Percentiles rank a stretch among this genome's conserved stretches.
Conservation (phyloP, 2,797 vertebrate genomes). For the Ptychobarbus kaznakovi region DNA sequence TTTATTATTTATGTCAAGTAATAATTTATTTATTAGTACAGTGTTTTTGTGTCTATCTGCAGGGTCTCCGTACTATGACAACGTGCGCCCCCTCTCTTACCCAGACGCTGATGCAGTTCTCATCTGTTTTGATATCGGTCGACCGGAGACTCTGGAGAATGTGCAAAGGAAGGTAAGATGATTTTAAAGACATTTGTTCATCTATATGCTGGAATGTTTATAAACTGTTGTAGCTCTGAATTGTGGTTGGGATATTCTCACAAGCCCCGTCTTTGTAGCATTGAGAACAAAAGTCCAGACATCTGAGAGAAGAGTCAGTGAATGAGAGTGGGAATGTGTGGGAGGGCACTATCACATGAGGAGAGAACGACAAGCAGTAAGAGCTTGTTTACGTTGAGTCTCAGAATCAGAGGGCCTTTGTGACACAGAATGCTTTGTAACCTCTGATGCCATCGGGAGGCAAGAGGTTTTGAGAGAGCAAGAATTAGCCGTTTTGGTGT, state of each 20-base stretch:
- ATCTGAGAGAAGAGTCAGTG: slow-evolving; percentile 29
- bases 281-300: slow-evolving; percentile 45
- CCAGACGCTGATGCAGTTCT: slow-evolving; percentile 89
- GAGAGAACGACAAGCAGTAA: slow-evolving; percentile 32
- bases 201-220: background rate
- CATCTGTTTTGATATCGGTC: slow-evolving; percentile 91
- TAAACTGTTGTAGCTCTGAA: slow-evolving; percentile 8
- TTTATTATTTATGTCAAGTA: background rate
- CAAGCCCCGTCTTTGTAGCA: slow-evolving; percentile 49
- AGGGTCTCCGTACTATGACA: slow-evolving; percentile 92
- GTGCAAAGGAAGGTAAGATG: slow-evolving; percentile 87
- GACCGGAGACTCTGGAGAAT: slow-evolving; percentile 90
- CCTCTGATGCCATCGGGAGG: slow-evolving; percentile 46
- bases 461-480: slow-evolving; percentile 13
- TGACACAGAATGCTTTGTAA: slow-evolving; percentile 34
- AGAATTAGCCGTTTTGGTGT: background rate
- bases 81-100: slow-evolving; percentile 89
- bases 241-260: slow-evolving; percentile 16
- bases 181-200: background rate
- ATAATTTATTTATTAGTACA: background rate
- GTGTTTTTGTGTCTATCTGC: slow-evolving; percentile 32
- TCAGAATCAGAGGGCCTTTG: slow-evolving; percentile 45
- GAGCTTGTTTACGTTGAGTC: slow-evolving; percentile 42
- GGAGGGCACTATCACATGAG: slow-evolving; percentile 45
- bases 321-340: slow-evolving; percentile 31